A percentile compares a stretch with the other conserved stretches of the same genome.
These are phyloP conservation scores for Notarius quadriscutis DNA, from an alignment of 2,113 vertebrate species.

Conservation along the genomic window DNA sequence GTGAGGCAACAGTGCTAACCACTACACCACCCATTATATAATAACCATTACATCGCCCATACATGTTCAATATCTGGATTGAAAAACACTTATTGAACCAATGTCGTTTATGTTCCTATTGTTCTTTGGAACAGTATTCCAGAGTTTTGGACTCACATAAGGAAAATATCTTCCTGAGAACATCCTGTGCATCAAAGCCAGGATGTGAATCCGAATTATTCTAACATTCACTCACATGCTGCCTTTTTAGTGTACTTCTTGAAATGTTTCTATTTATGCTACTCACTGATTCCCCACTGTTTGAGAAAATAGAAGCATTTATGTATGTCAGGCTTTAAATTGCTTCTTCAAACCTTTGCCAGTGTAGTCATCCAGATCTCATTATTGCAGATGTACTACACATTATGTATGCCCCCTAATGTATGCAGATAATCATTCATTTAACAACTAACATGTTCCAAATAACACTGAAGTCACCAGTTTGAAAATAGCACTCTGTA, in stretches of 20 bases:
- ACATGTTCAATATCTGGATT: not conserved
- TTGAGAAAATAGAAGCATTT: conserved; percentile 20
- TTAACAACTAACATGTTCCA: not conserved
- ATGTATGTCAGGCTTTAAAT: conserved; percentile 24
- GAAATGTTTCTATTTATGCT: not conserved
- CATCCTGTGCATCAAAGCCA: not conserved
- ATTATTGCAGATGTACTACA: conserved; percentile 6
- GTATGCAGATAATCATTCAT: not conserved
- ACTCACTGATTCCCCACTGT: conserved; percentile 16
- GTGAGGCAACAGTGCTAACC: no score
- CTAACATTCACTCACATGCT: not conserved
- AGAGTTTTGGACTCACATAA: not conserved
- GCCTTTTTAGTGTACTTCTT: not conserved
- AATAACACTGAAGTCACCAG: not conserved
- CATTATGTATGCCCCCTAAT: not conserved
- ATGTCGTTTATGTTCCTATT: not conserved
- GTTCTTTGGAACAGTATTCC: not conserved
- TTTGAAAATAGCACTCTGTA: not conserved
- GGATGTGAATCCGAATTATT: not conserved
- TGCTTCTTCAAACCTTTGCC: not conserved
- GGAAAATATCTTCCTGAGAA: not conserved
- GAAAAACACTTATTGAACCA: not conserved
- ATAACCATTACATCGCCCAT: not conserved
- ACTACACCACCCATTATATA: no score
- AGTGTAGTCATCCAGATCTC: not conserved